Evolutionary conservation across 2,888 invertebrate genomes (phyloP).

Genomic region (Idaea aversata): DNA sequence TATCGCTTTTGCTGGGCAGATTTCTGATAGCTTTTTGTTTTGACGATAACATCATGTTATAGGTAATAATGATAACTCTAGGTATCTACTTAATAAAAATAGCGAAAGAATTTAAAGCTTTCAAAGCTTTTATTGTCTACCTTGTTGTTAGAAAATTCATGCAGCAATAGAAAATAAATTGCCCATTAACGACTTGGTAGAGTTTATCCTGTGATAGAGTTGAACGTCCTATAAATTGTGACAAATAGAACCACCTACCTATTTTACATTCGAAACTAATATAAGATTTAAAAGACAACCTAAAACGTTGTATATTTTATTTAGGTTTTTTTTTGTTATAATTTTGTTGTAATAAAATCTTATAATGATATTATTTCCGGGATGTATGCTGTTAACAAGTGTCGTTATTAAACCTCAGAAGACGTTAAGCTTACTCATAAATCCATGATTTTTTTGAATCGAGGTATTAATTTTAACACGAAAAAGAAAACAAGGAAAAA

Average conservation of each 20-base stretch:
- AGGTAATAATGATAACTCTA: neutral
- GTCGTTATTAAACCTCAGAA: constrained; percentile 35
- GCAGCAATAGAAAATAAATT: constrained; percentile 6
- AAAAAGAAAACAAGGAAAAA: neutral
- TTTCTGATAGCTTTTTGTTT: neutral
- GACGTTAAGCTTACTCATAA: constrained; percentile 27
- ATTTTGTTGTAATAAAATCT: neutral
- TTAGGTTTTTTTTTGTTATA: neutral
- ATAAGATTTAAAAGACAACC: neutral
- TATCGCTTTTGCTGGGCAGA: neutral
- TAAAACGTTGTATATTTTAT: neutral
- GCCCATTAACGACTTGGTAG: constrained; percentile 6
- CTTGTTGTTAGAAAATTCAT: neutral
- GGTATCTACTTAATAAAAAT: neutral
- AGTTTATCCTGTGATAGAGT: constrained; percentile 13
- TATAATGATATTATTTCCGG: constrained; percentile 29
- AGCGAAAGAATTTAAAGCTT: neutral
- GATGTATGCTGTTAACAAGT: constrained; percentile 35
- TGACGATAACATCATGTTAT: neutral
- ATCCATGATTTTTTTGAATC: constrained; percentile 6
- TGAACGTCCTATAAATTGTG: constrained; percentile 37
- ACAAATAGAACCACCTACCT: constrained; percentile 38
- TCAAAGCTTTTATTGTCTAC: neutral
- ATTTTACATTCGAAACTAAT: neutral
- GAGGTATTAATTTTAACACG: neutral